Percentiles rank a stretch among this genome's conserved stretches.
These are phyloP conservation scores for Acronicta leporina DNA, from an alignment of 2,888 invertebrate genomes.

Conservation along the genomic window DNA sequence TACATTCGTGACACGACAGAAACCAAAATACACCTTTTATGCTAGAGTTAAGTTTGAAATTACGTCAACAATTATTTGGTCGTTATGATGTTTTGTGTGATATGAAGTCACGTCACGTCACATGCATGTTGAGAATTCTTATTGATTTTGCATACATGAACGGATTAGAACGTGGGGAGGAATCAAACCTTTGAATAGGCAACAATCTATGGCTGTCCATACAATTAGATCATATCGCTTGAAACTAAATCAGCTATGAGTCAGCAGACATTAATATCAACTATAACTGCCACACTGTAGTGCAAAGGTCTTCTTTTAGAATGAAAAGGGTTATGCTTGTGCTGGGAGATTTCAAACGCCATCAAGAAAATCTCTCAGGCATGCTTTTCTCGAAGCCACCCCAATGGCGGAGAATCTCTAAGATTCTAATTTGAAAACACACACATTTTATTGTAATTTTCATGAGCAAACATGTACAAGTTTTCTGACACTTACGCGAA, in stretches of 20 bases:
- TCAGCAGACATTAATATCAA: too few relatives aligned
- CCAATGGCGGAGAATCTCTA: too few relatives aligned
- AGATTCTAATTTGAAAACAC: too few relatives aligned
- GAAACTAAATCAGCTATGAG: background rate
- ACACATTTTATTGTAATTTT: too few relatives aligned
- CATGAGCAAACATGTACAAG: too few relatives aligned
- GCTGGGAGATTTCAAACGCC: too few relatives aligned
- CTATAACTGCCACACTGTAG: too few relatives aligned
- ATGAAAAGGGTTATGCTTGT: too few relatives aligned
- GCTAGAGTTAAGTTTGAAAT: background rate
- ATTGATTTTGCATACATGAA: conserved; percentile 41
- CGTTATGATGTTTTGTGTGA: conserved; percentile 10
- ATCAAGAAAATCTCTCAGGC: too few relatives aligned
- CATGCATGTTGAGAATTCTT: conserved; percentile 29
- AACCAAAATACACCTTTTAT: conserved; percentile 4
- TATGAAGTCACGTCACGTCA: conserved; percentile 12
- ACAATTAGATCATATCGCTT: conserved; percentile 1
- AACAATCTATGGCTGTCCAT: conserved; percentile 7
- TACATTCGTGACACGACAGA: conserved; percentile 17
- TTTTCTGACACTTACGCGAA: too few relatives aligned
- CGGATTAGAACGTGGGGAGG: conserved; percentile 2
- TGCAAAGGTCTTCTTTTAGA: too few relatives aligned
- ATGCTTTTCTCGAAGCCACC: too few relatives aligned
- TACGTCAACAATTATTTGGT: background rate
- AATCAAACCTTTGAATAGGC: background rate